Conservation (phyloP, 2,888 invertebrate species). For the Phortica okadai region DNA sequence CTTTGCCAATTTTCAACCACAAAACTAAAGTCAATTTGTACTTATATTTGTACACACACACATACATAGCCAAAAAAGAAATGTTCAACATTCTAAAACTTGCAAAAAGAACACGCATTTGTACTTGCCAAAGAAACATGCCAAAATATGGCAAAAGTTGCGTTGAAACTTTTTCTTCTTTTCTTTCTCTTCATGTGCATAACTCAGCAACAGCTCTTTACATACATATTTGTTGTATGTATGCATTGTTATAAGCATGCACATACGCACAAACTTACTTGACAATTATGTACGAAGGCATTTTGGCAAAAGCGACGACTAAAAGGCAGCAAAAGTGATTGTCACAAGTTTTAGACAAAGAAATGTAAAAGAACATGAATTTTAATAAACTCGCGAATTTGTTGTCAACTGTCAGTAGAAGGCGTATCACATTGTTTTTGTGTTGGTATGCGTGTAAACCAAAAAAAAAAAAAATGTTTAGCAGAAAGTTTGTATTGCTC, state of each 20-base stretch:
- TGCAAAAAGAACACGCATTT: neutral
- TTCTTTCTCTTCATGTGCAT: neutral
- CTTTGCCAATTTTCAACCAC: neutral
- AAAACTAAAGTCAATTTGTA: constrained; percentile 15
- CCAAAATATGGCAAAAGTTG: constrained; percentile 2
- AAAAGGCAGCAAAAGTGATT: constrained; percentile 12
- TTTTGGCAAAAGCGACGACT: neutral
- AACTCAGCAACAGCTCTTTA: neutral
- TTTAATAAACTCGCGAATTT: constrained; percentile 61
- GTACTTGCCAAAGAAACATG: neutral
- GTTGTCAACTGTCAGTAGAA: neutral
- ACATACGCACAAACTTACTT: neutral
- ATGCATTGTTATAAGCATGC: too few species aligned
- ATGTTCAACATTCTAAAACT: neutral
- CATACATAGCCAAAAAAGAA: neutral
- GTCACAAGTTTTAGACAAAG: constrained; percentile 7
- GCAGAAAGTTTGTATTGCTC: neutral
- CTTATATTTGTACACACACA: neutral
- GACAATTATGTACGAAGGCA: neutral
- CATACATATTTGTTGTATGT: neutral
- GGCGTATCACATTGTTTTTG: neutral
- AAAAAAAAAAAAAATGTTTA: neutral
- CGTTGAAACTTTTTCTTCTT: neutral
- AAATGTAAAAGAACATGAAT: constrained; percentile 56
- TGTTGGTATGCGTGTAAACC: neutral